phyloP scores from a whole-genome alignment of 2,797 vertebrate species.

The Fratercula arctica region DNA sequence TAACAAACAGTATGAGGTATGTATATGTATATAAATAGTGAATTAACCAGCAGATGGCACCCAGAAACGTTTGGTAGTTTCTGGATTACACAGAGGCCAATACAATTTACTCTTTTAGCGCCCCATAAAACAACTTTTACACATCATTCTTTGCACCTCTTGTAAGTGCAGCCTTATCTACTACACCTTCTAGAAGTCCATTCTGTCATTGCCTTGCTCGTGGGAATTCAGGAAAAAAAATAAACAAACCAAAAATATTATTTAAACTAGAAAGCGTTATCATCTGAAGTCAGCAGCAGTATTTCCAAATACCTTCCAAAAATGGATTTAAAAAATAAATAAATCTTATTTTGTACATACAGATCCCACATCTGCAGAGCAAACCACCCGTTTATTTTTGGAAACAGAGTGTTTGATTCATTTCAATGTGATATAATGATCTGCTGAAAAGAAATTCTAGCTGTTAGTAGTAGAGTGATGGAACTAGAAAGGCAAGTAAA shows the following conservation, averaged over 20 bases:
- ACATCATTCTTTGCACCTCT: neutral
- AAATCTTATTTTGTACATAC: neutral
- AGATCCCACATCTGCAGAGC: slow-evolving; percentile 5
- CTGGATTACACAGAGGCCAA: neutral
- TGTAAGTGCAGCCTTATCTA: neutral
- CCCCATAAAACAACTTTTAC: neutral
- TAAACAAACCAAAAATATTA: neutral
- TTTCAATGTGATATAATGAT: slow-evolving; percentile 43
- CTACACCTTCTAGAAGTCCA: neutral
- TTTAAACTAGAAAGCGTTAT: neutral
- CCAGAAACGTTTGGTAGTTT: neutral
- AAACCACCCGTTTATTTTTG: neutral
- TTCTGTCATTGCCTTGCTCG: neutral
- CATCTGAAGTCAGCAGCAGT: neutral
- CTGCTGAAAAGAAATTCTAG: slow-evolving; percentile 46
- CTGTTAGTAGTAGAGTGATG: slow-evolving; percentile 29
- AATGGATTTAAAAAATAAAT: neutral
- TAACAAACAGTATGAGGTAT: neutral
- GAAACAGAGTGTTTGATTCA: slow-evolving; percentile 4
- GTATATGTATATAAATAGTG: neutral
- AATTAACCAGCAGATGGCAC: slow-evolving; percentile 36
- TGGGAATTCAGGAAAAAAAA: neutral
- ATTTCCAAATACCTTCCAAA: neutral
- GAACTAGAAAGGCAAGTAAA: slow-evolving; percentile 28
- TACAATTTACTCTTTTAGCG: neutral